Evolutionary conservation across 2,888 invertebrate species (phyloP), one percentile per base, ranked within the genome.

Genomic region (Sympetrum striolatum): DNA sequence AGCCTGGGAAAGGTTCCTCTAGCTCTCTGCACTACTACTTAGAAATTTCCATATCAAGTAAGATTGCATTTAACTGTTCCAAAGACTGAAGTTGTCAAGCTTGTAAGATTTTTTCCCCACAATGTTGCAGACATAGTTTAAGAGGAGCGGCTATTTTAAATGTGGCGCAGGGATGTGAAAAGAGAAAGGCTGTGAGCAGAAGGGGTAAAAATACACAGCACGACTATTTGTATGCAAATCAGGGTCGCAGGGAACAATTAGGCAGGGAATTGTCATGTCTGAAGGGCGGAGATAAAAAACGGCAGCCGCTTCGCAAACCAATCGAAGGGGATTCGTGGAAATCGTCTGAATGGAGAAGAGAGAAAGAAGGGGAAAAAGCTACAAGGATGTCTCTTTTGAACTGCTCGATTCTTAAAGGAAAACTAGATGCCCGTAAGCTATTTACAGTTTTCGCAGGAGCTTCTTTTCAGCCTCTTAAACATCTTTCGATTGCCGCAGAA

Each of bases 221-320:
- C 58, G 86, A 64, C 86, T 86, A 86, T 86, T 86, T 86, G 86
- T 60, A 86, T 86, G 86, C 86, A 86, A 86, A 86, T 86, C 73
- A 73, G 73, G 73, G 73, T 73, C 86, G 86, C 86, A 31, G 86
- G 15, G 86, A 86, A 64, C 86, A 86, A 86, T 86, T 86, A 86
- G 86, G 82, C 39, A 37, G 86, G 86, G 86, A 86, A 86, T 86
- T 86, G 86, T 82, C 58, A 58, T 64, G 64, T 73, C 73, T 73
- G 73, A 31, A 73, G 73, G 31, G 73, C 22, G 22, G 31, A 60
- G 86, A 25, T 64, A 25, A 31, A 73, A 25, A 25, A 73, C 31
- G 25, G 15, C 22, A 4, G 60, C n/a, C 22, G 60, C 12, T 5
- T n/a, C 25, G 25, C 25, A 73, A 53, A 53, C 53, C 53, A 53